Percentiles rank a stretch among this genome's conserved stretches.
Evolutionary conservation across 2,888 invertebrate genomes (phyloP).

Genomic region (Pammene aurita): DNA sequence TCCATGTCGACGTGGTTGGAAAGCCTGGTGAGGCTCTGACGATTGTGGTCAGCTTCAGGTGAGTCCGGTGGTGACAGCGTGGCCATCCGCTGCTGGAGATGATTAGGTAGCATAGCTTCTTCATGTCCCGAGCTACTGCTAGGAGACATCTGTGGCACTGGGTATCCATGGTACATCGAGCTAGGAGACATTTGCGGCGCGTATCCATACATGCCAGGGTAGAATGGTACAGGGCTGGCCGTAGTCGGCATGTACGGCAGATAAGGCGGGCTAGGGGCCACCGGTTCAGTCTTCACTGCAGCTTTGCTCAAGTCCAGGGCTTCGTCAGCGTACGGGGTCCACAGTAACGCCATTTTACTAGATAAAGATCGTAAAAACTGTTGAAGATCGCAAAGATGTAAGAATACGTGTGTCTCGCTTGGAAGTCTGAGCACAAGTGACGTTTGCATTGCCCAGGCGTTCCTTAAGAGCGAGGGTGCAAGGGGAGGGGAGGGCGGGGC

Average conservation of each 20-base stretch:
- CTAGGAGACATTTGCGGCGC: constrained; percentile 49
- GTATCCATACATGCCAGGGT: constrained; percentile 48
- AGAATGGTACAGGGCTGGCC: constrained; percentile 46
- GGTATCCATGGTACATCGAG: constrained; percentile 12
- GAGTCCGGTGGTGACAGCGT: constrained; percentile 76
- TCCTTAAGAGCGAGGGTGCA: constrained; percentile 15
- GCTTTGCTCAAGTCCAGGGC: constrained; percentile 64
- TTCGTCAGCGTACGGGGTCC: constrained; percentile 72
- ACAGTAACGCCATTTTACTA: constrained; percentile 62
- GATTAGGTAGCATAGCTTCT: not conserved
- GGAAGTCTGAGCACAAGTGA: constrained; percentile 25
- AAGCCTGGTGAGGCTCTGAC: constrained; percentile 41
- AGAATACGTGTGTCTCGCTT: constrained; percentile 26
- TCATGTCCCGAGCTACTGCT: constrained; percentile 28
- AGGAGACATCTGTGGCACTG: constrained; percentile 59
- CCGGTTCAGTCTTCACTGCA: constrained; percentile 53
- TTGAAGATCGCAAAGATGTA: not conserved
- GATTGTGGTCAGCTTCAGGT: constrained; percentile 47
- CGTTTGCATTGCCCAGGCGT: constrained; percentile 7
- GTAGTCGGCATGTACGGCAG: constrained; percentile 44
- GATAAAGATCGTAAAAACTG: not conserved
- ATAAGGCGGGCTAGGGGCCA: constrained; percentile 49
- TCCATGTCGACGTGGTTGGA: constrained; percentile 80
- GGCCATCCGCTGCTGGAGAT: constrained; percentile 43
- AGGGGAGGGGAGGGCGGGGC: constrained; percentile 3